A percentile compares a stretch with the other conserved stretches of the same genome.
Conservation (phyloP, 2,797 vertebrate genomes). For the Ptychobarbus kaznakovi region DNA sequence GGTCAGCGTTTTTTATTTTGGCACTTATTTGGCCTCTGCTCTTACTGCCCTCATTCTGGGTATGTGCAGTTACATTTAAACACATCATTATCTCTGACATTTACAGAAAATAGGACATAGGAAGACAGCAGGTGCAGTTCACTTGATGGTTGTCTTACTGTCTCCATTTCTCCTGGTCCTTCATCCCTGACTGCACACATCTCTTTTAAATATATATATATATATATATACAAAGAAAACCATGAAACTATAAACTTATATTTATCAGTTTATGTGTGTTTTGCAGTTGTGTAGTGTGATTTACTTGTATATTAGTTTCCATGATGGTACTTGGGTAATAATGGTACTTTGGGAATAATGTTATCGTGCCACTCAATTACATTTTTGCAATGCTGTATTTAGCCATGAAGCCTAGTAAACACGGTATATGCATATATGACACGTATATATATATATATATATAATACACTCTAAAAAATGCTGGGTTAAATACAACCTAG, state of each 20-base stretch:
- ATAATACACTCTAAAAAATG: too few relatives aligned
- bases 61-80: conserved; percentile 39
- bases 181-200: background rate
- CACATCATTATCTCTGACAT: conserved; percentile 53
- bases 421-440: background rate
- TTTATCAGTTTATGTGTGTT: background rate
- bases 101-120: conserved; percentile 34
- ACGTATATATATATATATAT: too few relatives aligned
- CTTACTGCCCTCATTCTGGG: background rate
- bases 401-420: background rate
- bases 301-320: background rate
- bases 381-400: background rate
- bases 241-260: background rate
- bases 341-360: background rate
- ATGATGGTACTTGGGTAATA: background rate
- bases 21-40: conserved; percentile 19
- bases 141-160: background rate
- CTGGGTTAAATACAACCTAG: too few relatives aligned
- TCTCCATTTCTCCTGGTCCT: background rate
- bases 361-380: background rate
- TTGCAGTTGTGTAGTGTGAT: background rate
- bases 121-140: background rate
- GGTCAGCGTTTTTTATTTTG: background rate
- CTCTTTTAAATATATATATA: background rate
- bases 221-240: background rate